phyloP scores from a whole-genome alignment of 2,113 vertebrate species.

The Seriola aureovittata region DNA sequence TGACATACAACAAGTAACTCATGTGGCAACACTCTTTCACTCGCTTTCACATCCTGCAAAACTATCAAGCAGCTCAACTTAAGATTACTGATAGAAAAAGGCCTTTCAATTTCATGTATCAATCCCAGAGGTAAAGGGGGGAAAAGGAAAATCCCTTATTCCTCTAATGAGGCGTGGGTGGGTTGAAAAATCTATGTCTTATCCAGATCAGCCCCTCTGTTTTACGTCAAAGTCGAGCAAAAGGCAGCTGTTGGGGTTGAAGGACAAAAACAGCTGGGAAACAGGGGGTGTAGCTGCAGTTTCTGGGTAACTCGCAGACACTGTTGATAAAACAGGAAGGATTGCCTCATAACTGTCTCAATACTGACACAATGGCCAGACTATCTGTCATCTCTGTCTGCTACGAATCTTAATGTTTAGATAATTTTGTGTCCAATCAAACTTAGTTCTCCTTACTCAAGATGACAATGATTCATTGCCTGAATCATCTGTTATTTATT shows the following conservation, averaged over 20 bases:
- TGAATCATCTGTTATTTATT: neutral
- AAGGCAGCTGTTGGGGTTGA: conserved; percentile 58
- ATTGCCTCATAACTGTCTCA: conserved; percentile 31
- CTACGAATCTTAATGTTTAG: neutral
- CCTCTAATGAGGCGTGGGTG: conserved; percentile 44
- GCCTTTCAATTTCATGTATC: conserved; percentile 23
- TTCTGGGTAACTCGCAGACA: conserved; percentile 57
- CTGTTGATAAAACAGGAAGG: conserved; percentile 59
- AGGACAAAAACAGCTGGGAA: conserved; percentile 81
- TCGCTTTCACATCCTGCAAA: conserved; percentile 40
- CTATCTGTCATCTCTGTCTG: neutral
- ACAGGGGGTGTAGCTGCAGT: conserved; percentile 20
- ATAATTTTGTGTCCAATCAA: neutral
- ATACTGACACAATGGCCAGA: neutral
- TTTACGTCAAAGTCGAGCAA: conserved; percentile 21
- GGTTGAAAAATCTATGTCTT: conserved; percentile 17
- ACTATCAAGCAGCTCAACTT: conserved; percentile 4
- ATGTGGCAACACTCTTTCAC: neutral
- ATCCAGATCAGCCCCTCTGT: neutral
- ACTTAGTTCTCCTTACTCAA: neutral
- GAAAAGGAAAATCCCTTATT: conserved; percentile 45
- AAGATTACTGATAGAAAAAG: conserved; percentile 9
- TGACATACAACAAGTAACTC: neutral
- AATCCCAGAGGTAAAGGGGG: conserved; percentile 41
- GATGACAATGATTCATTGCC: neutral